phyloP scores from a whole-genome alignment of 1,140 invertebrate species.

The Bombus terrestris region DNA sequence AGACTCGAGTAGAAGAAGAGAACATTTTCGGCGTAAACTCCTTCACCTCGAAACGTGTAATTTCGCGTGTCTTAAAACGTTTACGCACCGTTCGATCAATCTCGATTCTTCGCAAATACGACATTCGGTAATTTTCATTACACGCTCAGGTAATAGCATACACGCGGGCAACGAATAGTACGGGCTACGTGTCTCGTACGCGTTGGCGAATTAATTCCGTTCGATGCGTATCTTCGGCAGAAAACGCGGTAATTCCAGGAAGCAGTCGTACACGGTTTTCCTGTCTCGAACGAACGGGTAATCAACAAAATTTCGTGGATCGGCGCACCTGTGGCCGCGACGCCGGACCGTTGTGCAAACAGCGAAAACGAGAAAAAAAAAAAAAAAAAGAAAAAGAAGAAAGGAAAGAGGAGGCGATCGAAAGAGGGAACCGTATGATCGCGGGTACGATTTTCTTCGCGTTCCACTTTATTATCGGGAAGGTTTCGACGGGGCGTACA shows the following conservation, averaged over 20 bases:
- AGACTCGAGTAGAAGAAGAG: no score
- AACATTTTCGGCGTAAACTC: neutral
- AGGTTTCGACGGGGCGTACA: constrained; percentile 62
- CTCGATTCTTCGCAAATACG: constrained; percentile 16
- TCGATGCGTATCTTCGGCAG: neutral
- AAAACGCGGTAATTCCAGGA: constrained; percentile 21
- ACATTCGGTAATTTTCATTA: constrained; percentile 12
- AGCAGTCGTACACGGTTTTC: neutral
- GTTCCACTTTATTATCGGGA: constrained; percentile 66
- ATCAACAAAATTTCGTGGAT: constrained; percentile 4
- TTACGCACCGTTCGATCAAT: neutral
- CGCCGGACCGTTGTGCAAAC: neutral
- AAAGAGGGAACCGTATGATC: neutral
- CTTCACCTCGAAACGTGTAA: constrained; percentile 1
- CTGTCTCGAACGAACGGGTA: neutral
- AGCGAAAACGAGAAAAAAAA: neutral
- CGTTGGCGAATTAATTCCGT: neutral
- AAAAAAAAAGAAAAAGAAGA: neutral
- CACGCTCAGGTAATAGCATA: neutral
- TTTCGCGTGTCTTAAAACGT: neutral
- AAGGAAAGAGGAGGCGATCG: no score
- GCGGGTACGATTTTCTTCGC: constrained; percentile 44
- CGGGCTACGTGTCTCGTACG: neutral
- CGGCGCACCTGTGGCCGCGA: neutral
- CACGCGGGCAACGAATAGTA: no score